These are phyloP conservation scores for Caenorhabditis parvicauda DNA, from an alignment of 2,888 invertebrate genomes.

Conservation along the genomic window DNA sequence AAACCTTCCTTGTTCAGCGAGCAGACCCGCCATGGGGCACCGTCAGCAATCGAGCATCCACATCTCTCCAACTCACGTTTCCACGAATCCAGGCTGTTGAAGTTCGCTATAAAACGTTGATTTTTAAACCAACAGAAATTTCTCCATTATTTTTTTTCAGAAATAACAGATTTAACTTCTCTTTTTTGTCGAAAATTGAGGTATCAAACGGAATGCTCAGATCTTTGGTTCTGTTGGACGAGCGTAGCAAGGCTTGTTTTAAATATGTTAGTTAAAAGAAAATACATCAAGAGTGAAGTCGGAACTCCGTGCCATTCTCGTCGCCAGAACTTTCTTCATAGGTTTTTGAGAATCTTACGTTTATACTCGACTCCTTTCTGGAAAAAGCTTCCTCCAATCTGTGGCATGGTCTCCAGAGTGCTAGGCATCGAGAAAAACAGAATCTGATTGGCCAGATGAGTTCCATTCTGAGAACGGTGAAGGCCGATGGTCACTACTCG, in stretches of 20 bases:
- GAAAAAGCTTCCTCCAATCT: slow-evolving; percentile 24
- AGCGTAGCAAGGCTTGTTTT: too few relatives aligned
- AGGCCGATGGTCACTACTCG: slow-evolving; percentile 45
- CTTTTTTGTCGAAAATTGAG: too few relatives aligned
- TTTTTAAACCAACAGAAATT: too few relatives aligned
- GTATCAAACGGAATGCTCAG: too few relatives aligned
- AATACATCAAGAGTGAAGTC: too few relatives aligned
- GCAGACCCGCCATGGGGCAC: slow-evolving; percentile 21
- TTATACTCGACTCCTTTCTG: slow-evolving; percentile 13
- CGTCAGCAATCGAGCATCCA: slow-evolving; percentile 11
- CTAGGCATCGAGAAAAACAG: slow-evolving; percentile 37
- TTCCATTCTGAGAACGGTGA: slow-evolving; percentile 31
- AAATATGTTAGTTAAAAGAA: too few relatives aligned
- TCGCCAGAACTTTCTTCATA: background rate
- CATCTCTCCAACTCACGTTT: slow-evolving; percentile 26
- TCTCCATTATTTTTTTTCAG: too few relatives aligned
- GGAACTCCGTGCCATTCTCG: too few relatives aligned
- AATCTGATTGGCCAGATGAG: slow-evolving; percentile 37
- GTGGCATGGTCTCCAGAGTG: slow-evolving; percentile 24
- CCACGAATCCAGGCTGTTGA: slow-evolving; percentile 33
- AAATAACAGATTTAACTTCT: too few relatives aligned
- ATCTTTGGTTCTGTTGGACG: too few relatives aligned
- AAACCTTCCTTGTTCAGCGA: slow-evolving; percentile 20
- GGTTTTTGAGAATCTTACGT: slow-evolving; percentile 4
- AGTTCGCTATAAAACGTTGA: slow-evolving; percentile 16